Conservation (phyloP, 2,797 vertebrate genomes). For the Micromesistius poutassou region DNA sequence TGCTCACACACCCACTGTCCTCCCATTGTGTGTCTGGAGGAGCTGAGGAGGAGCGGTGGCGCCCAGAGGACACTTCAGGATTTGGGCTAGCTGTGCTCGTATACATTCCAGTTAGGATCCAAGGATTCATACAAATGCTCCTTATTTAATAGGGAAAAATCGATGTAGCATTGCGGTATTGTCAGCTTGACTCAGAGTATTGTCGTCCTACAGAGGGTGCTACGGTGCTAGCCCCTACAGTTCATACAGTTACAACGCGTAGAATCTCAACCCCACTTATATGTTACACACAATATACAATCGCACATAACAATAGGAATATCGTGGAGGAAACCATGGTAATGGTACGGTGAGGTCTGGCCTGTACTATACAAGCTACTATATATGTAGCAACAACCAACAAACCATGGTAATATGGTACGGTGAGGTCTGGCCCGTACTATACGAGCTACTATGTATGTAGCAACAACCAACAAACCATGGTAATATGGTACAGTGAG, state of each 20-base stretch:
- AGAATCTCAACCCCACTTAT: not conserved
- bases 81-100: not conserved
- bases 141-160: not conserved
- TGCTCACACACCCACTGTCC: conserved; percentile 7
- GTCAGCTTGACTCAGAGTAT: not conserved
- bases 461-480: no score
- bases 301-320: not conserved
- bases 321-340: not conserved
- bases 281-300: not conserved
- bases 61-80: not conserved
- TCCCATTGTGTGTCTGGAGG: not conserved
- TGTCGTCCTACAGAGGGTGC: not conserved
- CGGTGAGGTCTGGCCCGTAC: not conserved
- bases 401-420: not conserved
- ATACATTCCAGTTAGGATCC: not conserved
- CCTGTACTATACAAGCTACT: no score
- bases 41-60: not conserved
- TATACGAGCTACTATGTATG: no score
- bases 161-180: not conserved
- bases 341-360: not conserved
- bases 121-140: not conserved
- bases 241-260: not conserved
- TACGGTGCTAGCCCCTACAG: not conserved
- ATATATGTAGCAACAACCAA: no score
- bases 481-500: no score